Conservation (phyloP, 92 coral and sea anemone species). For the Zoanthus solanderi region DNA sequence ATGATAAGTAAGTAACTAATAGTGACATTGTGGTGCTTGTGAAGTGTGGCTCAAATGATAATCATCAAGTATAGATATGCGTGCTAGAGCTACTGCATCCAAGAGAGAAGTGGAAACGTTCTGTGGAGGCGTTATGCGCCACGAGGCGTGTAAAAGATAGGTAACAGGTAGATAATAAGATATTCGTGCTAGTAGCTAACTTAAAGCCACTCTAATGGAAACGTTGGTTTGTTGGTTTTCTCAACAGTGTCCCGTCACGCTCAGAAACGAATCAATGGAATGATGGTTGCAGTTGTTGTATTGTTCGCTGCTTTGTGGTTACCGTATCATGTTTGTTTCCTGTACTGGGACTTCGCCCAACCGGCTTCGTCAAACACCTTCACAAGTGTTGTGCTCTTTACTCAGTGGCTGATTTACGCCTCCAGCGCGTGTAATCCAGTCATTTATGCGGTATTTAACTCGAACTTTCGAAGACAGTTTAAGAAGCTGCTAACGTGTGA, state of each 20-base stretch:
- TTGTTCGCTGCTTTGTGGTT: constrained; percentile 81
- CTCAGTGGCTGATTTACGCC: constrained; percentile 75
- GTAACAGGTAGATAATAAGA: not conserved
- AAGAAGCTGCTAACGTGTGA: constrained; percentile 47
- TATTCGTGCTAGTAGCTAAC: not conserved
- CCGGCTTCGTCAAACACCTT: constrained; percentile 55
- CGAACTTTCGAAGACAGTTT: constrained; percentile 75
- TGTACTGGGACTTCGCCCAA: constrained; percentile 74
- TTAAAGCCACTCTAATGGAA: not conserved
- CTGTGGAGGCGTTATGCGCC: not conserved
- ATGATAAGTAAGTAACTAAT: too few relatives aligned
- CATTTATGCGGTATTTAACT: constrained; percentile 73
- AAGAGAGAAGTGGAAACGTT: not conserved
- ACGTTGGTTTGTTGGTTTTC: not conserved
- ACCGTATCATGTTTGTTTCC: constrained; percentile 80
- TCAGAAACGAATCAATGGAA: constrained; percentile 69
- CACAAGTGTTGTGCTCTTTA: constrained; percentile 59
- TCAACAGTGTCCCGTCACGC: constrained; percentile 73
- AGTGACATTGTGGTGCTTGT: too few relatives aligned
- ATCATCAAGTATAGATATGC: too few relatives aligned
- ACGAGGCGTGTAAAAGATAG: not conserved
- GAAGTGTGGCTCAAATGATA: too few relatives aligned
- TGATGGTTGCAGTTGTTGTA: constrained; percentile 71
- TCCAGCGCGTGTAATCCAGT: constrained; percentile 87
- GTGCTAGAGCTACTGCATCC: not conserved